Percentiles rank a stretch among this genome's conserved stretches.
These are phyloP conservation scores for Lerema accius DNA, from an alignment of 1,140 invertebrate species.

Conservation along the genomic window DNA sequence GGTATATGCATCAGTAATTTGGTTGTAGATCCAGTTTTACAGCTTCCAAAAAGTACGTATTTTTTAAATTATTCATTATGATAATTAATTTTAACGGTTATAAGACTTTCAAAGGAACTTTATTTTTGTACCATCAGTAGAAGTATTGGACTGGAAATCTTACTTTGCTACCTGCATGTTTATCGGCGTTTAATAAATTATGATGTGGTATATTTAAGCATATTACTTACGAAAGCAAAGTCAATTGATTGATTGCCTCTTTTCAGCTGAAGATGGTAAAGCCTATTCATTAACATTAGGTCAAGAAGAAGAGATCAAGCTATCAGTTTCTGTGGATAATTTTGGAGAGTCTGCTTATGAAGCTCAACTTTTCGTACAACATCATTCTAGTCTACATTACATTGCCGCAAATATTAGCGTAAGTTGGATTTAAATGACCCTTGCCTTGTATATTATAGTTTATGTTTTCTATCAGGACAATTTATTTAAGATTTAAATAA, in stretches of 20 bases:
- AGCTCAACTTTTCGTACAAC: slow-evolving; percentile 90
- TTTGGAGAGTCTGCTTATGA: slow-evolving; percentile 95
- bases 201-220: no score
- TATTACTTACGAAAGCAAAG: no score
- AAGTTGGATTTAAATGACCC: slow-evolving; percentile 44
- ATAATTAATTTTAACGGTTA: no score
- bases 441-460: no score
- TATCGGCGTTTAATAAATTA: no score
- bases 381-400: slow-evolving; percentile 91
- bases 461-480: no score
- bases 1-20: slow-evolving; percentile 95
- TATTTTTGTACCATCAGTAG: no score
- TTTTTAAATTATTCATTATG: no score
- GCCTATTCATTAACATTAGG: slow-evolving; percentile 87
- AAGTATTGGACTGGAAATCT: no score
- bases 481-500: no score
- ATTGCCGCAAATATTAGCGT: slow-evolving; percentile 85
- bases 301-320: slow-evolving; percentile 88
- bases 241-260: slow-evolving; percentile 4
- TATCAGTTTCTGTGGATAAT: slow-evolving; percentile 91
- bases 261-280: slow-evolving; percentile 72
- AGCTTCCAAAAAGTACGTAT: slow-evolving; percentile 81
- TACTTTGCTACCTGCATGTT: no score
- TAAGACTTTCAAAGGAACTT: no score
- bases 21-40: slow-evolving; percentile 86